These are phyloP conservation scores for Drosophila subobscura DNA, from an alignment of 1,140 invertebrate genomes.

Conservation along the genomic window DNA sequence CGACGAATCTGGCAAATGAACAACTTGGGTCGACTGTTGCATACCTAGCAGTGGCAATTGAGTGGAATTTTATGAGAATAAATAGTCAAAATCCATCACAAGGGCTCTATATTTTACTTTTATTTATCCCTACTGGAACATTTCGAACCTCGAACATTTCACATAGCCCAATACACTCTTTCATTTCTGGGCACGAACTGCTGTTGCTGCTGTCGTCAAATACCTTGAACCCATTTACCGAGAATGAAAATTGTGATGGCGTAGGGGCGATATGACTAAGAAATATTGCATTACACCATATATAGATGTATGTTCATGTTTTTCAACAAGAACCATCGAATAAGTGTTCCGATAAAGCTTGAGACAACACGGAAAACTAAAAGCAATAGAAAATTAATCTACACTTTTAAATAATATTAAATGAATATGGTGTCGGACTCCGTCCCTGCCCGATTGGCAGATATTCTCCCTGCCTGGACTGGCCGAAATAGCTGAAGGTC, in stretches of 20 bases:
- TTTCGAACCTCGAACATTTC: not conserved
- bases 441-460: no score
- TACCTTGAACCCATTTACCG: constrained; percentile 69
- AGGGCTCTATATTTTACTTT: not conserved
- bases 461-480: not conserved
- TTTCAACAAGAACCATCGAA: constrained; percentile 26
- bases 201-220: constrained; percentile 29
- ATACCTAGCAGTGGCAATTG: constrained; percentile 18
- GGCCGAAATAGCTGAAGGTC: constrained; percentile 23
- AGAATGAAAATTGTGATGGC: constrained; percentile 58
- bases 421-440: no score
- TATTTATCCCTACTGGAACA: not conserved
- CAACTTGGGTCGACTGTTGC: constrained; percentile 42
- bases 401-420: no score
- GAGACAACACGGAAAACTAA: constrained; percentile 5
- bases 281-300: constrained; percentile 33
- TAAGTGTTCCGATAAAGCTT: constrained; percentile 13
- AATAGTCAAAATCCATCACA: no score
- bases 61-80: not conserved
- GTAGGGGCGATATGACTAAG: constrained; percentile 48
- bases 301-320: constrained; percentile 30
- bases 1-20: constrained; percentile 25
- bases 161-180: not conserved
- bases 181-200: not conserved
- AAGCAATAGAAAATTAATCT: constrained; percentile 14